A percentile compares a stretch with the other conserved stretches of the same genome.
phyloP scores from a whole-genome alignment of 2,113 vertebrate species.

The Epinephelus cyanopodus region DNA sequence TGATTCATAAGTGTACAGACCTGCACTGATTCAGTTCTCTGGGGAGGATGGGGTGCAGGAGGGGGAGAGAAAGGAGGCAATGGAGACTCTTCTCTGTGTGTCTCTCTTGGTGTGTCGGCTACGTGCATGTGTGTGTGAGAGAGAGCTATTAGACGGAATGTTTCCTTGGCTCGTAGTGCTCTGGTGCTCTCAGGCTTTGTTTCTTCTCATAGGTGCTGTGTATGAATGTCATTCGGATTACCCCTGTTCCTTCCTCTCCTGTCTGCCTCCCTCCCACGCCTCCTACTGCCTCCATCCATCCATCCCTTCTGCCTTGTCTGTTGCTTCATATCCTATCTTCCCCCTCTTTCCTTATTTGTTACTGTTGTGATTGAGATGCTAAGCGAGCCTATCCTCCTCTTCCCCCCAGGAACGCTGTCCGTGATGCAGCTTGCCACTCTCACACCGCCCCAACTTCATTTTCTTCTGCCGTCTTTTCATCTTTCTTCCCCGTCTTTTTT shows the following conservation, averaged over 20 bases:
- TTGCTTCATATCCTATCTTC: not conserved
- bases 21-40: constrained; percentile 33
- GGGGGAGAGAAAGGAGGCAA: constrained; percentile 3
- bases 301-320: constrained; percentile 1
- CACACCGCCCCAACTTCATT: not conserved
- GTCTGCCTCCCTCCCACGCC: not conserved
- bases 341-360: constrained; percentile 21
- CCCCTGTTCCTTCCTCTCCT: constrained; percentile 6
- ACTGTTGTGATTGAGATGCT: constrained; percentile 52
- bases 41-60: not conserved
- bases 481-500: not conserved
- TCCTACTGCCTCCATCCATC: constrained; percentile 3
- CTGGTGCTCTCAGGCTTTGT: constrained; percentile 50
- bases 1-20: constrained; percentile 65
- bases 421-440: not conserved
- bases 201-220: constrained; percentile 59
- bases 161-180: constrained; percentile 60
- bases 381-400: constrained; percentile 2
- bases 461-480: not conserved
- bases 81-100: constrained; percentile 12
- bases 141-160: constrained; percentile 65
- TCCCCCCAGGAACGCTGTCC: not conserved
- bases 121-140: constrained; percentile 17
- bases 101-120: not conserved
- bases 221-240: constrained; percentile 30